Evolutionary conservation across 2,797 vertebrate species (phyloP).

Genomic region (Lacerta agilis): DNA sequence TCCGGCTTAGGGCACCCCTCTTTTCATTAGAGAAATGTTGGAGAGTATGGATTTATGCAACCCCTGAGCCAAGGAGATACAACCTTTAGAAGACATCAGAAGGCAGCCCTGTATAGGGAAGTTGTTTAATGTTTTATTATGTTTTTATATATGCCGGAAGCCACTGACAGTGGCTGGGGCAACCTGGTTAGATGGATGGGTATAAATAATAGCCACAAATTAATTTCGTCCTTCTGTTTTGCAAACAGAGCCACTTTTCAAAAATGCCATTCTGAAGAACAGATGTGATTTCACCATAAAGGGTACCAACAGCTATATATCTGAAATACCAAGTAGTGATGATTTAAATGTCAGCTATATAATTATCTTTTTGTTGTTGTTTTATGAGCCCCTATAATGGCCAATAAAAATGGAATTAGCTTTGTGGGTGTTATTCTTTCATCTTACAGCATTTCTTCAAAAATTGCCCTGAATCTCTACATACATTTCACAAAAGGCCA

Average conservation of each 20-base stretch:
- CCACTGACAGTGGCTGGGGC: too few relatives aligned
- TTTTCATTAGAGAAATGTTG: too few relatives aligned
- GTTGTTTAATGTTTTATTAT: too few relatives aligned
- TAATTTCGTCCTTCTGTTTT: background rate
- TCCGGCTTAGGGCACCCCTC: too few relatives aligned
- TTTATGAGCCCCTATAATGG: background rate
- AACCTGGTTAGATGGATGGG: too few relatives aligned
- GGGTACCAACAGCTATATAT: background rate
- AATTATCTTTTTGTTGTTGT: background rate
- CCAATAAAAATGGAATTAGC: constrained; percentile 17
- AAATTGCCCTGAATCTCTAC: constrained; percentile 23
- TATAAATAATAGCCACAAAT: background rate
- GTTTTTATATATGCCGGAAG: too few relatives aligned
- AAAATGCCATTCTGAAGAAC: constrained; percentile 20
- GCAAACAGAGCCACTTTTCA: background rate
- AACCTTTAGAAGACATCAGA: too few relatives aligned
- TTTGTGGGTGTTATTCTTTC: background rate
- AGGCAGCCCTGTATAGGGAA: too few relatives aligned
- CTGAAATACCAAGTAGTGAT: background rate
- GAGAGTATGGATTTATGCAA: too few relatives aligned
- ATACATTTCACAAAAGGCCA: background rate
- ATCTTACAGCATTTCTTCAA: background rate
- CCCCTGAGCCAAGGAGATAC: too few relatives aligned
- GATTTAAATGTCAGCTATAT: constrained; percentile 11
- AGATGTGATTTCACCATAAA: background rate